Percentiles rank a stretch among this genome's conserved stretches.
Evolutionary conservation across 2,797 vertebrate genomes (phyloP).

Genomic region (Sciurus carolinensis): DNA sequence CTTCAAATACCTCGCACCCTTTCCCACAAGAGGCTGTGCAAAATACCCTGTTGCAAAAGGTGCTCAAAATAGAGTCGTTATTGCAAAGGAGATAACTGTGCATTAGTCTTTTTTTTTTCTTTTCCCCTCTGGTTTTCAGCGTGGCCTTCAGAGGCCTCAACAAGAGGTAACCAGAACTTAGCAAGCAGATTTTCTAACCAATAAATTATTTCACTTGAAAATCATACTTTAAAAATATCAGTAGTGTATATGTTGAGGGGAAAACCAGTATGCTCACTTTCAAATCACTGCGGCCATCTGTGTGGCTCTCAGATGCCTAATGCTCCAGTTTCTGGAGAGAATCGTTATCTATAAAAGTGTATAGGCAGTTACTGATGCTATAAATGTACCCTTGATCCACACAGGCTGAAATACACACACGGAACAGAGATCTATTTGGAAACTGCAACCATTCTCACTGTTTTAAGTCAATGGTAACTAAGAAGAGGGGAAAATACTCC

Average conservation of each 20-base stretch:
- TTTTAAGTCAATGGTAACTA: slow-evolving; percentile 11
- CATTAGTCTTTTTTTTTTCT: background rate
- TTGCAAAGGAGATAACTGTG: background rate
- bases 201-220: slow-evolving; percentile 63
- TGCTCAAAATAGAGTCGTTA: slow-evolving; percentile 1
- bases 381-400: slow-evolving; percentile 70
- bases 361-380: background rate
- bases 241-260: slow-evolving; percentile 55
- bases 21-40: slow-evolving; percentile 13
- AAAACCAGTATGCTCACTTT: background rate
- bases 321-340: slow-evolving; percentile 42
- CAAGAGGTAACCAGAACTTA: slow-evolving; percentile 50
- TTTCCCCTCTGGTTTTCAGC: background rate
- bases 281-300: slow-evolving; percentile 14
- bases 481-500: background rate
- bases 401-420: slow-evolving; percentile 69
- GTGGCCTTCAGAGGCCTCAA: background rate
- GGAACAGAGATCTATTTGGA: slow-evolving; percentile 62
- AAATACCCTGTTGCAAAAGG: background rate
- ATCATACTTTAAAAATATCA: background rate
- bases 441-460: background rate
- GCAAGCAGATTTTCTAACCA: slow-evolving; percentile 24
- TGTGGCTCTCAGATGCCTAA: background rate
- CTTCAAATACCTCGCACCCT: background rate
- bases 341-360: slow-evolving; percentile 61